Evolutionary conservation across 2,888 invertebrate species (phyloP).

Genomic region (Gryllus longicercus): DNA sequence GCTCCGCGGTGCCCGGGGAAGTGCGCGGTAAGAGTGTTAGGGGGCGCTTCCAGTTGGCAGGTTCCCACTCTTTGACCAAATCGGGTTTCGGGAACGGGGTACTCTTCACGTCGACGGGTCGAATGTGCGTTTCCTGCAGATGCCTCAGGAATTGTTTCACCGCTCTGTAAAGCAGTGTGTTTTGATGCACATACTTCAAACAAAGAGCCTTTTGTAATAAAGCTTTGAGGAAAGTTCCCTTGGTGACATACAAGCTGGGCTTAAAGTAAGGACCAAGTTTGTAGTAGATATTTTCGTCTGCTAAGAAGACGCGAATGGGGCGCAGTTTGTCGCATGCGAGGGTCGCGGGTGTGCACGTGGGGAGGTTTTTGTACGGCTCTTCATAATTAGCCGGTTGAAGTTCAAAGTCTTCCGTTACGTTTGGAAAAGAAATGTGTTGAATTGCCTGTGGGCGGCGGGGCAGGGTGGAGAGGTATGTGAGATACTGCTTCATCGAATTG

Average conservation of each 20-base stretch:
- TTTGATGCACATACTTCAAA: not conserved
- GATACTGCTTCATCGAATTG: not conserved
- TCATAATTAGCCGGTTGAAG: not conserved
- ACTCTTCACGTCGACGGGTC: not conserved
- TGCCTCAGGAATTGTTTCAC: not conserved
- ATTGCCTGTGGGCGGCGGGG: not conserved
- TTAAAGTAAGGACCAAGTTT: conserved; percentile 3
- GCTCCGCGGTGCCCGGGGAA: not conserved
- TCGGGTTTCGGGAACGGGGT: not conserved
- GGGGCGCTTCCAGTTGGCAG: not conserved
- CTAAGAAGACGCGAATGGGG: not conserved
- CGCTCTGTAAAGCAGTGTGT: not conserved
- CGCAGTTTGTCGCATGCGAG: not conserved
- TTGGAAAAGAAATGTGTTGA: not conserved
- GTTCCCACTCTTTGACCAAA: not conserved
- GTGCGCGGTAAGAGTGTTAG: not conserved
- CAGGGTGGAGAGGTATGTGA: not conserved
- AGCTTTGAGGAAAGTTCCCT: not conserved
- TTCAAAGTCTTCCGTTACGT: not conserved
- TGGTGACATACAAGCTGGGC: not conserved
- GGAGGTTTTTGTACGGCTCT: not conserved
- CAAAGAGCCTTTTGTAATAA: not conserved
- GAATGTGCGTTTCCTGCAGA: not conserved
- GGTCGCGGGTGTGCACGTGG: not conserved
- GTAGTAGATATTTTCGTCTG: not conserved